phyloP scores from a whole-genome alignment of 2,888 invertebrate species.

The Xanthia icteritia region DNA sequence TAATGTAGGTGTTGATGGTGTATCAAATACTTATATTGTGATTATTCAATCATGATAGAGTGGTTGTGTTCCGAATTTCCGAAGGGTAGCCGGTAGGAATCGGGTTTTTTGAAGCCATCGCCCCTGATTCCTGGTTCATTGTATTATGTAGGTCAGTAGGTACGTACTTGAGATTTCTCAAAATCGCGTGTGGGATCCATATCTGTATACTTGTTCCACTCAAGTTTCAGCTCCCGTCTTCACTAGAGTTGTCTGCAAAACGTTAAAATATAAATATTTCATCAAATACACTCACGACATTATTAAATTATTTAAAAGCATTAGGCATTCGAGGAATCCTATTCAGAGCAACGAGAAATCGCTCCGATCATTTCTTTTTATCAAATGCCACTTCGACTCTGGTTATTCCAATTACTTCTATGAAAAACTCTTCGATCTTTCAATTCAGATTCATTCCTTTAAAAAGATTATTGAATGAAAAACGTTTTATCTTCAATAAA shows the following conservation, averaged over 20 bases:
- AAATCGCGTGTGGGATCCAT: background rate
- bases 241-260: slow-evolving; percentile 49
- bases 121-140: no score
- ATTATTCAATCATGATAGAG: no score
- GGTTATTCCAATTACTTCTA: slow-evolving; percentile 52
- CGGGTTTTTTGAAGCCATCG: no score
- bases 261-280: slow-evolving; percentile 15
- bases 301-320: slow-evolving; percentile 34
- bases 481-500: slow-evolving; percentile 9
- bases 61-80: no score
- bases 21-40: no score
- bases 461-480: slow-evolving; percentile 36
- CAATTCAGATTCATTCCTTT: slow-evolving; percentile 31
- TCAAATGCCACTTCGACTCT: slow-evolving; percentile 44
- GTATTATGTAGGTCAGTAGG: background rate
- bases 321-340: slow-evolving; percentile 8
- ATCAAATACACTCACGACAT: slow-evolving; percentile 15
- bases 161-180: slow-evolving; percentile 23
- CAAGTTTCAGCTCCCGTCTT: slow-evolving; percentile 36
- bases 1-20: no score
- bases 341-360: slow-evolving; percentile 25
- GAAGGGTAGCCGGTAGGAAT: no score
- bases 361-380: slow-evolving; percentile 44
- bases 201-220: background rate
- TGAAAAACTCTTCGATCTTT: slow-evolving; percentile 35